These are phyloP conservation scores for Drosophila picticornis DNA, from an alignment of 2,888 invertebrate species.

Conservation along the genomic window DNA sequence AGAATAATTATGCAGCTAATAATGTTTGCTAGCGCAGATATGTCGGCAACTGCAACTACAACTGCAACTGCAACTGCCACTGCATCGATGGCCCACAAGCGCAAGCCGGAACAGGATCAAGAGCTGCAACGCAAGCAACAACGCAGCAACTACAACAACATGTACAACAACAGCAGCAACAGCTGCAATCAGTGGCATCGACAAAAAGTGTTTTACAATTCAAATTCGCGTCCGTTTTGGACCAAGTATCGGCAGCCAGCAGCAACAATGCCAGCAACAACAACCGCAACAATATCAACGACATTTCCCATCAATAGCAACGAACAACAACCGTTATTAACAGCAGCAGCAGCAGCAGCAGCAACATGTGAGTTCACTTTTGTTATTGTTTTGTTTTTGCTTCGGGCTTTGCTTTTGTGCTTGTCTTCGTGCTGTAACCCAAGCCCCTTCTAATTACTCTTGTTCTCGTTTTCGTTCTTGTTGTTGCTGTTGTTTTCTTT, in stretches of 20 bases:
- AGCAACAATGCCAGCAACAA: slow-evolving; percentile 7
- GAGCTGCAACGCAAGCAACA: slow-evolving; percentile 50
- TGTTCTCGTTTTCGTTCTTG: slow-evolving; percentile 15
- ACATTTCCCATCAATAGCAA: slow-evolving; percentile 18
- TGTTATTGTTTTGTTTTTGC: slow-evolving; percentile 47
- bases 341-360: slow-evolving; percentile 15
- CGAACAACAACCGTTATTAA: slow-evolving; percentile 13
- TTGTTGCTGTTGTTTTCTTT: slow-evolving; percentile 19
- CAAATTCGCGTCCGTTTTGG: slow-evolving; percentile 37
- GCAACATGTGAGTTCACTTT: slow-evolving; percentile 56
- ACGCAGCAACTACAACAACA: slow-evolving; percentile 15
- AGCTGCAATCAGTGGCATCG: slow-evolving; percentile 18
- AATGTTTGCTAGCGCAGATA: slow-evolving; percentile 8
- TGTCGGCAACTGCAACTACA: neutral
- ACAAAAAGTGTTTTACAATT: slow-evolving; percentile 62
- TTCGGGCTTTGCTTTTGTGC: slow-evolving; percentile 18
- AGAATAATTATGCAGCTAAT: slow-evolving; percentile 36
- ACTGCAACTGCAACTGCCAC: neutral
- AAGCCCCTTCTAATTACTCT: slow-evolving; percentile 1
- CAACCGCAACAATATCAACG: slow-evolving; percentile 8
- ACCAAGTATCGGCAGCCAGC: slow-evolving; percentile 21
- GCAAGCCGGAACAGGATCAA: slow-evolving; percentile 58
- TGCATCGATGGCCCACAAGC: slow-evolving; percentile 38
- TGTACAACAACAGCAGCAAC: neutral
- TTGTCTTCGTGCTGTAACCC: slow-evolving; percentile 19